Conservation (phyloP, 2,797 vertebrate species). For the Babyrousa celebensis region DNA sequence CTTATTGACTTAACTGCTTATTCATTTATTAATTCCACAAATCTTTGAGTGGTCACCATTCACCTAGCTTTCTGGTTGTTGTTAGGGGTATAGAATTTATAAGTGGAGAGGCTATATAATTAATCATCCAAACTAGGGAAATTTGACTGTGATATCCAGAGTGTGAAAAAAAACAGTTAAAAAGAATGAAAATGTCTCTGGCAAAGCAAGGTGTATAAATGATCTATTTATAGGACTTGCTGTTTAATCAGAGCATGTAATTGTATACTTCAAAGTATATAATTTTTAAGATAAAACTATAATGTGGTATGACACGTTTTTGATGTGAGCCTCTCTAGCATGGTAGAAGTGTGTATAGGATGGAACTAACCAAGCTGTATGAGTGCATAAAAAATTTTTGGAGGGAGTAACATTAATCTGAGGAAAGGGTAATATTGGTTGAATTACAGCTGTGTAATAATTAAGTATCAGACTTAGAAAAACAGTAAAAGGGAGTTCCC, state of each 20-base stretch:
- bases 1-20: neutral
- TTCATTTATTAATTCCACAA: neutral
- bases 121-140: neutral
- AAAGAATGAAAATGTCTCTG: neutral
- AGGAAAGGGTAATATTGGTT: neutral
- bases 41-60: neutral
- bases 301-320: neutral
- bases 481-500: neutral
- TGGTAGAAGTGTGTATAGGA: neutral
- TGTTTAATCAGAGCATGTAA: neutral
- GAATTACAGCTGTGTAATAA: neutral
- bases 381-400: neutral
- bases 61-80: neutral
- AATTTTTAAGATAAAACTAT: neutral
- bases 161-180: neutral
- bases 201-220: neutral
- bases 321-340: neutral
- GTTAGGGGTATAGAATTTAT: neutral
- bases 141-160: neutral
- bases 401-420: neutral
- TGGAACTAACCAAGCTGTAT: neutral
- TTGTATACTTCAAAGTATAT: neutral
- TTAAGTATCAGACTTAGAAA: constrained; percentile 10
- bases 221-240: neutral
- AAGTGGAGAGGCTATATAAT: neutral